phyloP scores from a whole-genome alignment of 2,113 vertebrate genomes.

The Dolichotis patagonum region DNA sequence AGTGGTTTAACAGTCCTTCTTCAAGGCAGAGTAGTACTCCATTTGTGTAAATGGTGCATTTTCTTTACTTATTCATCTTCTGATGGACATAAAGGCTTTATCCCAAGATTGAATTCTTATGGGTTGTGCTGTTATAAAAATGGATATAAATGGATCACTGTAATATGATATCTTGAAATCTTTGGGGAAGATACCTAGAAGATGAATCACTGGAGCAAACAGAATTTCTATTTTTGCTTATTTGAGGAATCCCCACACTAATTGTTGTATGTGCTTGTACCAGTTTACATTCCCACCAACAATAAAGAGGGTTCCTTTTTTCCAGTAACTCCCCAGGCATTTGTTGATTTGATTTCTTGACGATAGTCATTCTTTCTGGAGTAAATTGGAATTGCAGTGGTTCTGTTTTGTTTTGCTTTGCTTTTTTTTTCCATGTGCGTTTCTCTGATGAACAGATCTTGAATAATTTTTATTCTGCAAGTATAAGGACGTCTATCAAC shows the following conservation, averaged over 20 bases:
- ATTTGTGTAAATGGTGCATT: not conserved
- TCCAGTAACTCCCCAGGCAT: not conserved
- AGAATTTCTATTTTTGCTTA: not conserved
- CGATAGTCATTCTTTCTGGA: not conserved
- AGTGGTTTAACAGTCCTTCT: not conserved
- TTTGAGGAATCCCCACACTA: not conserved
- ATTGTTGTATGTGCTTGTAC: not conserved
- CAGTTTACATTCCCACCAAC: not conserved
- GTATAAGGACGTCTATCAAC: not conserved
- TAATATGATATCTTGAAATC: not conserved
- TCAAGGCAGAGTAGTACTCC: not conserved
- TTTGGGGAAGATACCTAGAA: not conserved
- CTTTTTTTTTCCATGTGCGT: not conserved
- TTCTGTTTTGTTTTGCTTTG: not conserved
- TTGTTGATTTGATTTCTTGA: not conserved
- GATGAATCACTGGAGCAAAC: rapidly evolving
- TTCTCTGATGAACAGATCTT: not conserved
- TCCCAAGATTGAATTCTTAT: not conserved
- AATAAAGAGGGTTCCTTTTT: not conserved
- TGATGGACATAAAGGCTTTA: not conserved
- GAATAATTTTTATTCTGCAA: not conserved
- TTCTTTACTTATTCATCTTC: not conserved
- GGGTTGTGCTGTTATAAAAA: not conserved
- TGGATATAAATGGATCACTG: not conserved
- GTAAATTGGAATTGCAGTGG: not conserved